Percentiles rank a stretch among this genome's conserved stretches.
Conservation (phyloP, 37 sponge, comb jelly and placozoan genomes). For the Spongilla lacustris region DNA sequence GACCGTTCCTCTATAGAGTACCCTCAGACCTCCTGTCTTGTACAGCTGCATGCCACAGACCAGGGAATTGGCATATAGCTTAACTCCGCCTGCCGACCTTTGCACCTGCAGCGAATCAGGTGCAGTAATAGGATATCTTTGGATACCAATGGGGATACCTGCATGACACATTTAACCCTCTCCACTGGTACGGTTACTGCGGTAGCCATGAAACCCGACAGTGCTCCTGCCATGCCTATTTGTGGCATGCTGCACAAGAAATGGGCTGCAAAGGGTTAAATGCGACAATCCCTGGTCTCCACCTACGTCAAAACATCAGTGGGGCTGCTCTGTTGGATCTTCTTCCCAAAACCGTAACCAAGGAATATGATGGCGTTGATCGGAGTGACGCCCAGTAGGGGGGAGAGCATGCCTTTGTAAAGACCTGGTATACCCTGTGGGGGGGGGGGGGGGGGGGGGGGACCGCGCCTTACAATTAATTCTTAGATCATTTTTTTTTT, state of each 20-base stretch:
- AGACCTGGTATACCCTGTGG: constrained; percentile 85
- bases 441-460: no score
- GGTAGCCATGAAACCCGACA: constrained; percentile 91
- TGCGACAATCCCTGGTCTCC: not conserved
- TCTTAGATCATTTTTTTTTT: no score
- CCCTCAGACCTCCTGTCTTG: constrained; percentile 81
- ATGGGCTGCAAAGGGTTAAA: not conserved
- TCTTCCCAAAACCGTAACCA: constrained; percentile 90
- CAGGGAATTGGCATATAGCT: constrained; percentile 83
- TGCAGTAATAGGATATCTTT: not conserved
- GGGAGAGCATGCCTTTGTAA: constrained; percentile 95
- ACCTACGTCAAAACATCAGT: constrained; percentile 60
- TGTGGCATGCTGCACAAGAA: constrained; percentile 54
- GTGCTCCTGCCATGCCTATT: constrained; percentile 79
- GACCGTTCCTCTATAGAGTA: constrained; percentile 86
- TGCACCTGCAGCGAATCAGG: constrained; percentile 28
- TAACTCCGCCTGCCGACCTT: constrained; percentile 15
- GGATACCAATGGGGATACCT: constrained; percentile 42
- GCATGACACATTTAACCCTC: constrained; percentile 95
- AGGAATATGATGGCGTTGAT: constrained; percentile 92
- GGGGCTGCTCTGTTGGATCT: constrained; percentile 74
- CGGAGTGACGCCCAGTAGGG: constrained; percentile 93
- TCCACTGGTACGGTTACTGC: constrained; percentile 90
- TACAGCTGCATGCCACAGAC: constrained; percentile 85
- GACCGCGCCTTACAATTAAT: no score